phyloP scores from a whole-genome alignment of 2,113 vertebrate species.

The Semicossyphus pulcher region DNA sequence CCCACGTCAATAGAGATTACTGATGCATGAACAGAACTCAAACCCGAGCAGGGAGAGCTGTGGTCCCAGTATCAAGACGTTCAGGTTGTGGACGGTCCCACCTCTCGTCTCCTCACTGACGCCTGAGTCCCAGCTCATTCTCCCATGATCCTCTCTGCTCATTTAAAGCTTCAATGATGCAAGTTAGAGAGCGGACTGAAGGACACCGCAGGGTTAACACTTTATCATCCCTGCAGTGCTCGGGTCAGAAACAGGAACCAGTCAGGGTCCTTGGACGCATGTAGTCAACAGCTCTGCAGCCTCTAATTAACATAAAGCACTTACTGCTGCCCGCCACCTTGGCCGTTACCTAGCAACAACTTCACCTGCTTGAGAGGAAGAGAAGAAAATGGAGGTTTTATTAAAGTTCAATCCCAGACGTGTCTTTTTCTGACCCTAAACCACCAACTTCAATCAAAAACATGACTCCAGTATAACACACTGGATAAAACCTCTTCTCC shows the following conservation, averaged over 20 bases:
- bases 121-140: too few relatives aligned
- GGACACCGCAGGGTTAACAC: conserved; percentile 25
- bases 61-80: too few relatives aligned
- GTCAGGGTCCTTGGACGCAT: conserved; percentile 17
- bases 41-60: too few relatives aligned
- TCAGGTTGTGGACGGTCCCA: too few relatives aligned
- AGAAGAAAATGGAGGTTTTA: conserved; percentile 2
- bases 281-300: conserved; percentile 34
- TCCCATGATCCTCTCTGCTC: neutral
- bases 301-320: conserved; percentile 71
- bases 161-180: neutral
- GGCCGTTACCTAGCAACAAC: conserved; percentile 77
- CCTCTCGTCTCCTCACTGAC: too few relatives aligned
- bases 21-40: too few relatives aligned
- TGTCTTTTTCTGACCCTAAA: neutral
- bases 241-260: conserved; percentile 22
- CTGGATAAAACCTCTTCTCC: too few relatives aligned
- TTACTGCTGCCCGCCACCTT: conserved; percentile 53
- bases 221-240: conserved; percentile 12
- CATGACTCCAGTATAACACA: neutral
- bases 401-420: conserved; percentile 4
- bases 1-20: too few relatives aligned
- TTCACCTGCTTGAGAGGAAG: conserved; percentile 65
- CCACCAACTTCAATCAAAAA: neutral
- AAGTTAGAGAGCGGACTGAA: neutral